These are phyloP conservation scores for Drosophila paranaensis DNA, from an alignment of 2,888 invertebrate species.

Conservation along the genomic window DNA sequence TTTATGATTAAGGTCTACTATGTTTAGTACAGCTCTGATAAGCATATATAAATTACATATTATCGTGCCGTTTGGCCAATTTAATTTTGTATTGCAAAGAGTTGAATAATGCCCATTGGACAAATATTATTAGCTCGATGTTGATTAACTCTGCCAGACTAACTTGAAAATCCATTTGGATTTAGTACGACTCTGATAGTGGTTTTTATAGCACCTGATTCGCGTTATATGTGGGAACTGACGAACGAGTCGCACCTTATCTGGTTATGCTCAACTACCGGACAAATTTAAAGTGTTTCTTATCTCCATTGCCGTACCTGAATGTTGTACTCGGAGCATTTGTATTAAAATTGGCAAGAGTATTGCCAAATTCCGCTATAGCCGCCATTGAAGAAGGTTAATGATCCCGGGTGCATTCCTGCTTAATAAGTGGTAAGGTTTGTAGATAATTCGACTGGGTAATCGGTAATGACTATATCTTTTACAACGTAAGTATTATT, in stretches of 20 bases:
- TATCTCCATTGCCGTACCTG: background rate
- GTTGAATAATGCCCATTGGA: background rate
- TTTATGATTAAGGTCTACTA: background rate
- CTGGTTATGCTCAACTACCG: background rate
- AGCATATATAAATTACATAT: background rate
- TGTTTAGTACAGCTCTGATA: conserved; percentile 18
- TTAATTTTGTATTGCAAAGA: background rate
- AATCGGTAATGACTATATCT: no score
- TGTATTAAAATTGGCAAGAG: background rate
- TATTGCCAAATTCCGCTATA: background rate
- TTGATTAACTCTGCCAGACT: background rate
- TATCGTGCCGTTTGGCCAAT: background rate
- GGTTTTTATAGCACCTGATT: background rate
- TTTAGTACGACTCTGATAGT: background rate
- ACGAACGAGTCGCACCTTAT: background rate
- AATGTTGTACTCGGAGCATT: background rate
- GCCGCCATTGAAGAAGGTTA: no score
- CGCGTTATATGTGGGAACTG: no score
- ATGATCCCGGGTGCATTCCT: no score
- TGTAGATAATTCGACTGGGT: no score
- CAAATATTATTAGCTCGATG: background rate
- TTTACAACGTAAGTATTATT: no score
- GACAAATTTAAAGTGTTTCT: background rate
- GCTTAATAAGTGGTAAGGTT: no score
- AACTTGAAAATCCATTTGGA: background rate